Percentiles rank a stretch among this genome's conserved stretches.
Evolutionary conservation across 2,113 vertebrate species (phyloP).

Genomic region (Brachyistius frenatus): DNA sequence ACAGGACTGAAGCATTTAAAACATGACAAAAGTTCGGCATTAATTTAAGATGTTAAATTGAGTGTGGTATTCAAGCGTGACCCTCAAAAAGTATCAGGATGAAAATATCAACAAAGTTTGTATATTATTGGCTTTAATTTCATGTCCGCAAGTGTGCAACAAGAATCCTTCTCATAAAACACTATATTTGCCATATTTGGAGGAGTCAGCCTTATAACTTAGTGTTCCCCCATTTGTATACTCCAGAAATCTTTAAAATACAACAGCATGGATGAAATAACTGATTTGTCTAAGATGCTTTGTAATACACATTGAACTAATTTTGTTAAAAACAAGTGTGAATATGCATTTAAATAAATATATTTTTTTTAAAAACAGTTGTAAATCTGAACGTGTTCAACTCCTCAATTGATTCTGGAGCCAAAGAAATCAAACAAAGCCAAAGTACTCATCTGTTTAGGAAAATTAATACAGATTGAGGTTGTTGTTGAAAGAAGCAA

Average conservation of each 20-base stretch:
- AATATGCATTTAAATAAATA: too few species aligned
- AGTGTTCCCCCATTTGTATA: too few species aligned
- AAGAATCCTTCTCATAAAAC: neutral
- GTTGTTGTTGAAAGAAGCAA: slow-evolving; percentile 2
- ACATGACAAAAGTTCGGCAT: slow-evolving; percentile 4
- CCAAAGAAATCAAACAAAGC: neutral
- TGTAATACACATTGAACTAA: too few species aligned
- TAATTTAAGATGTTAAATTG: slow-evolving; percentile 3
- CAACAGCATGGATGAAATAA: too few species aligned
- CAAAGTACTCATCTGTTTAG: neutral
- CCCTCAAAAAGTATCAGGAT: neutral
- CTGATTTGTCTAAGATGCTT: too few species aligned
- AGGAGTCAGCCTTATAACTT: too few species aligned
- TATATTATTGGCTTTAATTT: neutral
- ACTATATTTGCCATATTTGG: neutral
- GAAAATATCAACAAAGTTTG: neutral
- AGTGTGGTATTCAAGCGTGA: neutral
- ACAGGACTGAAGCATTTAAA: slow-evolving; percentile 11
- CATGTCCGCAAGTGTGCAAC: neutral
- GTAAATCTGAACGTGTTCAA: too few species aligned
- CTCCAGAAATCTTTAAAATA: too few species aligned
- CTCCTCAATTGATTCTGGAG: too few species aligned
- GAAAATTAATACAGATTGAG: neutral
- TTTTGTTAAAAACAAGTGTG: too few species aligned
- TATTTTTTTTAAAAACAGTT: too few species aligned